Base-by-base conservation (phyloP, 2,113 vertebrate genomes). In the Tenebrosternarchus preto region DNA sequence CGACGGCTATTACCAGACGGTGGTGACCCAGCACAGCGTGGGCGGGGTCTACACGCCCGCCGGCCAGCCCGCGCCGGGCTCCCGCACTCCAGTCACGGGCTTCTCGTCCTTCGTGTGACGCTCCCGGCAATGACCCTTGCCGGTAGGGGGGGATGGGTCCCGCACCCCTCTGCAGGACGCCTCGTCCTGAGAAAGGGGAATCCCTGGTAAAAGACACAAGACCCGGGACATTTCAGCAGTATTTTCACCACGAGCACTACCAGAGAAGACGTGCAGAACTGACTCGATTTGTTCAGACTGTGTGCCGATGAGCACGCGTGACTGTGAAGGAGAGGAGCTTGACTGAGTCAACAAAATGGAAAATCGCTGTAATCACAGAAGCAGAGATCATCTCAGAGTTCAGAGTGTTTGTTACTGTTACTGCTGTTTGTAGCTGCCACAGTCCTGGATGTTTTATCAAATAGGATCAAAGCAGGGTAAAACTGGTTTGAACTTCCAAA, bases 71-170 rank as follows among this genome's bases (percentile, higher is more conserved):
- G 93, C 94, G 0, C 92, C 95, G 0, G 92, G 96, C 86, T 93
- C 96, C 53, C 94, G 97, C 88, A 95, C 97, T 81, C 96, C 97
- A 8, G 95, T 98, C 86, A 97, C 96, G 17, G 97, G 97, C 53
- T 99, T 99, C 91, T 98, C 97, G 43, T 99, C 97, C 17, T 98
- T 99, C 2, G 97, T 99, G 87, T 99, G 95, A 98, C 85, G 17
- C 5, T 31, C n/a, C 57, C 7, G 56, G 11, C 11, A n/a, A 12
- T 50, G 43, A 50, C 8, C 43, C 43, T n/a, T 2, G 43, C 43
- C 43, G 43, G 43, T 50, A 7, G 6, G 16, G 55, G 19, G 36
- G 31, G 16, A 6, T n/a, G 74, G 33, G 75, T 50, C 36, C 71
- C 29, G 55, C 76, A 70, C 27, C 73, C 68, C 69, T 66, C 71